A percentile compares a stretch with the other conserved stretches of the same genome.
phyloP scores from a whole-genome alignment of 2,888 invertebrate species.

The Aelia acuminata region DNA sequence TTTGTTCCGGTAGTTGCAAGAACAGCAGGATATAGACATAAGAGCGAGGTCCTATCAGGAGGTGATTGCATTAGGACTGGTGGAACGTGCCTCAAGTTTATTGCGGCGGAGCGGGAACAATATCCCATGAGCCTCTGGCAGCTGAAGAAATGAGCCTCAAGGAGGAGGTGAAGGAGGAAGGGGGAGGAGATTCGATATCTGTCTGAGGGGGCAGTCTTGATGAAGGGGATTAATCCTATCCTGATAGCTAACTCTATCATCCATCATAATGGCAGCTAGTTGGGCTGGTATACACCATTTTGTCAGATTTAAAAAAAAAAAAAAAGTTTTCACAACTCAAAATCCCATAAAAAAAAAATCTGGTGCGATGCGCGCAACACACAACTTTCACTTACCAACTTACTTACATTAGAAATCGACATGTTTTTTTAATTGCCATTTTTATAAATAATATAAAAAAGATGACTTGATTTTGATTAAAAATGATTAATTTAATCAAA shows the following conservation, averaged over 20 bases:
- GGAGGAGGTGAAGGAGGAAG: background rate
- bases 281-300: no score
- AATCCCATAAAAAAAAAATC: no score
- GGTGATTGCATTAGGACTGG: constrained; percentile 19
- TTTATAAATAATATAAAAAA: no score
- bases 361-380: no score
- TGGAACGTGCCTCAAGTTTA: constrained; percentile 11
- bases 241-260: background rate
- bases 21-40: constrained; percentile 1
- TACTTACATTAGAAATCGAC: no score
- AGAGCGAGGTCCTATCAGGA: background rate
- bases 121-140: constrained; percentile 23
- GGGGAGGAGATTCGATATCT: background rate
- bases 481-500: no score
- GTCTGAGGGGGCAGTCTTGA: background rate
- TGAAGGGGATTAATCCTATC: background rate
- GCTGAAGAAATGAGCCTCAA: background rate
- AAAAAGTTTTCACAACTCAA: no score
- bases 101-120: background rate
- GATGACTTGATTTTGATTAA: no score
- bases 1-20: background rate
- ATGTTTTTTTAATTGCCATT: no score
- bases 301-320: no score
- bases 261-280: background rate
- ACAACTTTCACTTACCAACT: no score